Conservation (phyloP, 1,140 invertebrate species). For the Dendrolimus punctatus region DNA sequence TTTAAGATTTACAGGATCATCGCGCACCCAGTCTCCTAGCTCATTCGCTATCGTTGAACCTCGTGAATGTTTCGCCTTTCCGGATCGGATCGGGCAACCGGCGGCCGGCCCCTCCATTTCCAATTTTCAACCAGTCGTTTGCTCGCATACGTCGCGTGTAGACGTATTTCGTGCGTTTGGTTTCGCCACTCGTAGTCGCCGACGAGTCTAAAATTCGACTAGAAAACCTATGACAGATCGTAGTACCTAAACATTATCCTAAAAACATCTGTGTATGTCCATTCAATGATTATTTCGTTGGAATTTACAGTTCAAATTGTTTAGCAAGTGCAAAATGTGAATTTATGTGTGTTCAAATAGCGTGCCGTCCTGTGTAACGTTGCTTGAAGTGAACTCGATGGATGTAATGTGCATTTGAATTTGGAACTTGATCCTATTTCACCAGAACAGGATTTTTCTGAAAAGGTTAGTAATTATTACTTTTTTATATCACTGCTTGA, state of each 20-base stretch:
- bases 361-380: slow-evolving; percentile 55
- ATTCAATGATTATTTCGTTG: no score
- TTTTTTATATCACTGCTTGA: no score
- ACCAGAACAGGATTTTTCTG: slow-evolving; percentile 26
- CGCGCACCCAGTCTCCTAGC: no score
- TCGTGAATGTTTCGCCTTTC: no score
- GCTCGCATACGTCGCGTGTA: slow-evolving; percentile 29
- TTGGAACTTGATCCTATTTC: slow-evolving; percentile 42
- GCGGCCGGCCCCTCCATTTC: no score
- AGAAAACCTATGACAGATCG: no score
- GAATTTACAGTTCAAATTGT: slow-evolving; percentile 2
- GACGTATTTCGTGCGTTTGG: slow-evolving; percentile 20
- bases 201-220: no score
- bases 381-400: slow-evolving; percentile 49
- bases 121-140: slow-evolving; percentile 41
- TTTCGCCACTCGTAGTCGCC: slow-evolving; percentile 31
- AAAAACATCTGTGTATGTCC: no score
- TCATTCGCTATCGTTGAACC: no score
- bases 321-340: slow-evolving; percentile 62
- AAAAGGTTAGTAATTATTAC: slow-evolving; percentile 21
- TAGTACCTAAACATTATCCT: no score
- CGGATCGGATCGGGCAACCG: no score
- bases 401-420: slow-evolving; percentile 54
- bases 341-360: slow-evolving; percentile 53
- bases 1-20: no score